Conservation (phyloP, 2,888 invertebrate genomes). For the Cepaea hortensis region DNA sequence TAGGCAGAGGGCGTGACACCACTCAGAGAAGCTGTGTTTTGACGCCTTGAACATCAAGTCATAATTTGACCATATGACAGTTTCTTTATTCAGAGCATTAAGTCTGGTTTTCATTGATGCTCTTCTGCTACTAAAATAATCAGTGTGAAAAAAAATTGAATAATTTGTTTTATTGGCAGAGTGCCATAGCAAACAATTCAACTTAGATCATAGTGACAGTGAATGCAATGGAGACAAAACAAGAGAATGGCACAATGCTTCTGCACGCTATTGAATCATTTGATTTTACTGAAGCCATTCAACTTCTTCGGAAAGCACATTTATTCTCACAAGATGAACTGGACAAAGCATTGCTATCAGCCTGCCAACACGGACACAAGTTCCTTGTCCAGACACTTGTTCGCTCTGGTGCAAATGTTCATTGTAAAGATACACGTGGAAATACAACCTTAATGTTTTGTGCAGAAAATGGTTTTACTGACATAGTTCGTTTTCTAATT, state of each 20-base stretch:
- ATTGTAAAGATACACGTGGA: background rate
- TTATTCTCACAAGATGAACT: background rate
- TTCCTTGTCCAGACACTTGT: constrained; percentile 5
- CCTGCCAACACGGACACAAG: background rate
- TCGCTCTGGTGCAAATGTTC: background rate
- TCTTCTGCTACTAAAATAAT: too few species aligned
- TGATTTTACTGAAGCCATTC: background rate
- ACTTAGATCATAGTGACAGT: too few species aligned
- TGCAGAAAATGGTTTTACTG: background rate
- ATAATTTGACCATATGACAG: too few species aligned
- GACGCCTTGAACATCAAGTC: too few species aligned
- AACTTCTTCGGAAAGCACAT: background rate
- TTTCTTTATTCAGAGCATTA: too few species aligned
- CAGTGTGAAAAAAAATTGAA: too few species aligned
- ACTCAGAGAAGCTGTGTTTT: too few species aligned
- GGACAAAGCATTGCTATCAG: background rate
- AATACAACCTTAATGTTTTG: background rate
- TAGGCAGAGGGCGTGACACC: too few species aligned
- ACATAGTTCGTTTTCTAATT: background rate
- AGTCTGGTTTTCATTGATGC: too few species aligned
- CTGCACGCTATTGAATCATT: background rate
- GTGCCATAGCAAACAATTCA: too few species aligned
- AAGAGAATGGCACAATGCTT: background rate
- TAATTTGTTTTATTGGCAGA: too few species aligned
- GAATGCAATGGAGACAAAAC: background rate